Evolutionary conservation across 2,113 vertebrate genomes (phyloP).

Genomic region (Lepus americanus): DNA sequence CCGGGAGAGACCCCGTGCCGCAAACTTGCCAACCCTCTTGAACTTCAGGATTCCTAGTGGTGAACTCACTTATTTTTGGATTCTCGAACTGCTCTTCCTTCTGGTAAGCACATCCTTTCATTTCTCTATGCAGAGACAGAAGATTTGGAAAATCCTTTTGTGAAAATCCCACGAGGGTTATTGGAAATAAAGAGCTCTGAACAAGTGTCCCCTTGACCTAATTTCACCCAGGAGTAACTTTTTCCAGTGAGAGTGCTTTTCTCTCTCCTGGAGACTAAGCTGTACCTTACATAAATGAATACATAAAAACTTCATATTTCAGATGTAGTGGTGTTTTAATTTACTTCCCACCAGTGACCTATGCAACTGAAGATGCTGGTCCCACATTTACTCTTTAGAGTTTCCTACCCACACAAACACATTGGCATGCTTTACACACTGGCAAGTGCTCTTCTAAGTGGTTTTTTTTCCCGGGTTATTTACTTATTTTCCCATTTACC

Average conservation of each 20-base stretch:
- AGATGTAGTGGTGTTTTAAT: not conserved
- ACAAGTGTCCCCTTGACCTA: slow-evolving; percentile 41
- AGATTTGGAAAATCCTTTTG: slow-evolving; percentile 33
- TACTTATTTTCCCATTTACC: no score
- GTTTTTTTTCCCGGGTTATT: no score
- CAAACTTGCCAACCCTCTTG: slow-evolving; percentile 52
- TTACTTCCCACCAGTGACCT: not conserved
- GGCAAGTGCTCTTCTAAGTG: not conserved
- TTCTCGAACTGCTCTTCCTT: slow-evolving; percentile 44
- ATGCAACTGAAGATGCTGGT: not conserved
- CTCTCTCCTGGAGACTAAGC: not conserved
- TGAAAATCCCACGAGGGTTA: not conserved
- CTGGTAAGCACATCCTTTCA: slow-evolving; percentile 19
- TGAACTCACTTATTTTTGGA: slow-evolving; percentile 53
- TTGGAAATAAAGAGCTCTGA: not conserved
- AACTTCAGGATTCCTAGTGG: slow-evolving; percentile 11
- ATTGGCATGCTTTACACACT: not conserved
- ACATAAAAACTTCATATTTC: slow-evolving; percentile 17
- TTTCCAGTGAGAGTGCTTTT: not conserved
- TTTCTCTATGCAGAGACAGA: slow-evolving; percentile 57
- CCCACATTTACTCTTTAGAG: not conserved
- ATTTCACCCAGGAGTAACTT: not conserved
- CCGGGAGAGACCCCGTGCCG: not conserved
- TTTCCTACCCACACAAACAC: not conserved
- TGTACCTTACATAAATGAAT: not conserved